Conservation (phyloP, 1,140 invertebrate species). For the Drosophila sproati region DNA sequence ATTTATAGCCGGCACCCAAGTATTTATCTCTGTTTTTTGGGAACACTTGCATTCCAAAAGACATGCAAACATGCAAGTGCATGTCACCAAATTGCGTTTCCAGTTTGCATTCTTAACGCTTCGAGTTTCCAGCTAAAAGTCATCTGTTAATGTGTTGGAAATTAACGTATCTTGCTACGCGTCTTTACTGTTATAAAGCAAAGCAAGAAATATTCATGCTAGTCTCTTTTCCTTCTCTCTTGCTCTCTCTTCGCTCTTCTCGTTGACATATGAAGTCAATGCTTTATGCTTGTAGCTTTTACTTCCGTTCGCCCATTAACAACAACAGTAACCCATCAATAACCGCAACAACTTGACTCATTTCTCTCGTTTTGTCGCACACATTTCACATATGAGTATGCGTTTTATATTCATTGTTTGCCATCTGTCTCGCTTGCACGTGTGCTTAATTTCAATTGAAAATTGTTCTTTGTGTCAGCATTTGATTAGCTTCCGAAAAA, state of each 20-base stretch:
- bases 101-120: conserved; percentile 1
- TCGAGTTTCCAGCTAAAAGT: no score
- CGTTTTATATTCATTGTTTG: conserved; percentile 23
- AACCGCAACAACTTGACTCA: conserved; percentile 35
- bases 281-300: conserved; percentile 4
- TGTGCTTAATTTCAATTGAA: conserved; percentile 39
- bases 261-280: no score
- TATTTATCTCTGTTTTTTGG: conserved; percentile 8
- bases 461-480: conserved; percentile 46
- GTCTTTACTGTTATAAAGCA: neutral
- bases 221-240: conserved; percentile 3
- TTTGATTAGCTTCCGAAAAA: conserved; percentile 32
- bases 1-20: conserved; percentile 8
- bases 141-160: no score
- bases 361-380: conserved; percentile 15
- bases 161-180: no score
- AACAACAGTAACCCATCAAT: neutral
- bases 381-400: neutral
- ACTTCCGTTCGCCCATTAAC: conserved; percentile 32
- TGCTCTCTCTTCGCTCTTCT: conserved; percentile 1
- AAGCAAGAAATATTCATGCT: no score
- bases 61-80: neutral
- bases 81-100: neutral
- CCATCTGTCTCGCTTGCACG: conserved; percentile 29
- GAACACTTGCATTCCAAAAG: neutral